These are phyloP conservation scores for Drosophila subquinaria DNA, from an alignment of 2,888 invertebrate species.

Conservation along the genomic window DNA sequence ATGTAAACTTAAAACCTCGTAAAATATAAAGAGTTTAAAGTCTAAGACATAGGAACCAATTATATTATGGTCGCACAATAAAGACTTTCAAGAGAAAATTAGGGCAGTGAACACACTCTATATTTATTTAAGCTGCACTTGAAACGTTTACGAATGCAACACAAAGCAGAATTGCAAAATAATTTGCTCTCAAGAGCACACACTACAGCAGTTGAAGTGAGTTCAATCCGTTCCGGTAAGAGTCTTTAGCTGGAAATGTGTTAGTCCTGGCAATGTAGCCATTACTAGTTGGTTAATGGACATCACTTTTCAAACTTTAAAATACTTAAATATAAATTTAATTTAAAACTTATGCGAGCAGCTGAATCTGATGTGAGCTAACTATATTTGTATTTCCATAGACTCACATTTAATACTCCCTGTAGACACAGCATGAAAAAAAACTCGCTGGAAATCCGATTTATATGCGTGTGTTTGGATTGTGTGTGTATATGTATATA, in stretches of 20 bases:
- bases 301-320: conserved; percentile 2
- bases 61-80: not conserved
- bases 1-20: too few species aligned
- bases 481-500: conserved; percentile 12
- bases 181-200: conserved; percentile 1
- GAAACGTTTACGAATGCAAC: not conserved
- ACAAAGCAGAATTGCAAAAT: not conserved
- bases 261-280: not conserved
- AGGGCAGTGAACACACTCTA: not conserved
- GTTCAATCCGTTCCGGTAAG: not conserved
- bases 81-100: not conserved
- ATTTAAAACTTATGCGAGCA: conserved; percentile 9
- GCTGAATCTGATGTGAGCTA: conserved; percentile 2
- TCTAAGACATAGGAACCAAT: not conserved
- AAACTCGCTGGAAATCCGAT: conserved; percentile 46
- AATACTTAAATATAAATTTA: conserved; percentile 1
- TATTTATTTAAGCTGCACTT: not conserved
- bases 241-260: not conserved
- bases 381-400: not conserved
- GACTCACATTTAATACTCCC: conserved; percentile 13
- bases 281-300: not conserved
- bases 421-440: conserved; percentile 5
- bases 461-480: conserved; percentile 26
- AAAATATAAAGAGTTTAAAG: too few species aligned
- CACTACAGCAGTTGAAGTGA: not conserved